Percentiles rank a stretch among this genome's conserved stretches.
phyloP scores from a whole-genome alignment of 1,140 invertebrate species.

The Zaprionus kolodkinae region DNA sequence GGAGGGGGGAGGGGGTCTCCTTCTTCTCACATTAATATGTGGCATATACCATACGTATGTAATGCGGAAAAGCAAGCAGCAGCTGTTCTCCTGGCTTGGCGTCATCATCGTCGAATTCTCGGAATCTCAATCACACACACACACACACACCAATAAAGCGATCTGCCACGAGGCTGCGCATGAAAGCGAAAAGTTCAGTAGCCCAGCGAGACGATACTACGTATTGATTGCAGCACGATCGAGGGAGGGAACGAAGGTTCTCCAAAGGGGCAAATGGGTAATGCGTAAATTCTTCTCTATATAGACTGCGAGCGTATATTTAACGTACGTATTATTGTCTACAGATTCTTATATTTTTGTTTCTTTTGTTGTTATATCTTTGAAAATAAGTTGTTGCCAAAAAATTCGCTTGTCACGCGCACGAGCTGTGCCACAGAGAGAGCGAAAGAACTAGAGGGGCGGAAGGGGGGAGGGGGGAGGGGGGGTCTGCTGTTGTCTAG shows the following conservation, averaged over 20 bases:
- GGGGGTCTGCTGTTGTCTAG: not conserved
- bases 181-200: slow-evolving; percentile 73
- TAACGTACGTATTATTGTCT: slow-evolving; percentile 16
- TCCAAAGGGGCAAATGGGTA: not conserved
- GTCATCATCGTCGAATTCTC: slow-evolving; percentile 44
- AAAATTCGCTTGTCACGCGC: slow-evolving; percentile 73
- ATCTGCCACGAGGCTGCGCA: slow-evolving; percentile 12
- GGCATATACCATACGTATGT: not conserved
- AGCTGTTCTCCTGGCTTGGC: slow-evolving; percentile 33
- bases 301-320: not conserved
- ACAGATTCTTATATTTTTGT: slow-evolving; percentile 40
- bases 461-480: not conserved
- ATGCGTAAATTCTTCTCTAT: slow-evolving; percentile 27
- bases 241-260: not conserved
- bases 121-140: not conserved
- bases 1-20: not conserved
- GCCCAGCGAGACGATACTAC: slow-evolving; percentile 23
- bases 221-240: not conserved
- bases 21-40: not conserved
- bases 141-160: not conserved
- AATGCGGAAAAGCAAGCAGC: slow-evolving; percentile 63
- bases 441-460: slow-evolving; percentile 12
- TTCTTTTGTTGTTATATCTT: slow-evolving; percentile 28
- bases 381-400: slow-evolving; percentile 64
- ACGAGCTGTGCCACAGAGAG: slow-evolving; percentile 32